Base-by-base conservation (phyloP, 1,140 invertebrate genomes). In the Drosophila obscura region DNA sequence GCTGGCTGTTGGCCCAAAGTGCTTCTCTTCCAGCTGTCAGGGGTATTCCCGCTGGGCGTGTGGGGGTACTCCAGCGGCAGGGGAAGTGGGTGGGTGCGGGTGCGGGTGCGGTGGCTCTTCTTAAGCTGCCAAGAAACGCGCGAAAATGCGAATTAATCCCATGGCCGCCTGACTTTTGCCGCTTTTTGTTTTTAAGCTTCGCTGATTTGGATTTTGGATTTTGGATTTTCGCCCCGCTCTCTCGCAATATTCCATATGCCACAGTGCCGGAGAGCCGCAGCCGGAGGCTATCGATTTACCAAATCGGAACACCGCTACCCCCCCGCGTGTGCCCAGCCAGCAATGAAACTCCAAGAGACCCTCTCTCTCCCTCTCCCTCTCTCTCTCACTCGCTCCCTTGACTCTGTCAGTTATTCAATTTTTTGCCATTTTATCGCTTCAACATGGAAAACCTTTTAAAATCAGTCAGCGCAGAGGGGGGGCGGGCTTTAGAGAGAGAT, bases 401-500 rank as follows among this genome's bases (percentile, higher is more conserved):
- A 28, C 55, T 52, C 71, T 74, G 72, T 56, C 77, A 81, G 82
- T 75, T 87, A 85, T 78, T 81, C 81, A 85, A 85, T 87, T 81
- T 87, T 39, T 75, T 75, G 74, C 74, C 74, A 76, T 72, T 87
- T 87, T 87, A 85, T 85, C 80, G 80, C 66, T 68, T 15, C 16
- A 41, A 85, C 82, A 85, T 62, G 82, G 53, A 85, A 85, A 85
- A 87, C 82, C 82, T 85, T 85, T 85, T 85, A 87, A 81, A 75
- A 61, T 68, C 80, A 41, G 58, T 71, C 50, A 24, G 39, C 52
- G 53, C 56, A 46, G 48, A 15, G 28, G 51, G 61, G 9, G 19
- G 7, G 15, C 26, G 16, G 15, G 39, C 19, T 1, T 19, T 1
- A 45, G 4, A 6, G 9, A n/a, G 24, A 15, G 43, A 13, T 15